phyloP scores from a whole-genome alignment of 2,113 vertebrate genomes.

The Oxygymnocypris stewartii region DNA sequence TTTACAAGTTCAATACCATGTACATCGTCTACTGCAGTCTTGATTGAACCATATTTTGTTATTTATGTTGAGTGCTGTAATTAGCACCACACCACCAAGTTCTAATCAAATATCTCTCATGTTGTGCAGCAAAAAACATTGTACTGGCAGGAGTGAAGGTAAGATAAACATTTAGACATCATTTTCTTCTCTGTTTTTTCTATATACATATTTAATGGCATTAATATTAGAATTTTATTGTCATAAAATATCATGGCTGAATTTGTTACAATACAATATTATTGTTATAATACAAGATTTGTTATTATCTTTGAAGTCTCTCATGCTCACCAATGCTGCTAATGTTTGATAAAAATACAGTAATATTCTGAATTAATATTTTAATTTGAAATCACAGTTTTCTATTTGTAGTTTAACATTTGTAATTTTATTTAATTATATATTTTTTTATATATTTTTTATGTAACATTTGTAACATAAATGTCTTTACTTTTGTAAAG shows the following conservation, averaged over 20 bases:
- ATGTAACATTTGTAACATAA: not conserved
- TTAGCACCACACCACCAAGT: not conserved
- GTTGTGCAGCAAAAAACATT: conserved; percentile 91
- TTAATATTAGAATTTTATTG: not conserved
- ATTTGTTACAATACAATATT: too few species aligned
- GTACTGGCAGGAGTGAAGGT: conserved; percentile 96
- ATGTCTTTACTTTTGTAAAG: not conserved
- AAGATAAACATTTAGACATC: conserved; percentile 32
- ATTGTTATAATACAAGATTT: too few species aligned
- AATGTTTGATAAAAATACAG: not conserved
- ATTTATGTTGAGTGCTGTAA: not conserved
- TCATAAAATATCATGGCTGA: too few species aligned
- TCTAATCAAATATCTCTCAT: conserved; percentile 12
- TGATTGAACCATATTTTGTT: not conserved
- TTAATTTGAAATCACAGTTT: not conserved
- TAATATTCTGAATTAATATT: not conserved
- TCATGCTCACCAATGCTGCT: not conserved
- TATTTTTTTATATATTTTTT: not conserved
- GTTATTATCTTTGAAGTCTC: not conserved
- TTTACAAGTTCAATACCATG: not conserved
- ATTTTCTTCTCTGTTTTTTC: not conserved
- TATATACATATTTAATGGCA: not conserved
- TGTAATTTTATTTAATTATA: not conserved
- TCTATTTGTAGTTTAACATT: not conserved
- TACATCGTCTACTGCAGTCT: not conserved